Evolutionary conservation across 2,113 vertebrate genomes (phyloP).

Genomic region (Oceanites oceanicus): DNA sequence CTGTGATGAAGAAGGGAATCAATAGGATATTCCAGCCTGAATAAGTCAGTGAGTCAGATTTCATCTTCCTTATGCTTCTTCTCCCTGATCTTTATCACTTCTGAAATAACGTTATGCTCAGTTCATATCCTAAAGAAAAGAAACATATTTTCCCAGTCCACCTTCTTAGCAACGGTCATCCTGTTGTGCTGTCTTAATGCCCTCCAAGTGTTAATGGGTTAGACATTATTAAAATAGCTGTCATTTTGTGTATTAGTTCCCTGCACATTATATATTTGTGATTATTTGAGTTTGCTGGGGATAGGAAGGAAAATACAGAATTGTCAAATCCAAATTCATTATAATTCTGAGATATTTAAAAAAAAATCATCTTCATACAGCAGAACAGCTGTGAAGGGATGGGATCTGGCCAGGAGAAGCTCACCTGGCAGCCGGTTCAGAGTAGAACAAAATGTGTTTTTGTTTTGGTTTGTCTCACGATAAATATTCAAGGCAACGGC

Average conservation of each 20-base stretch:
- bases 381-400: background rate
- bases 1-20: slow-evolving; percentile 44
- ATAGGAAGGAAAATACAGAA: background rate
- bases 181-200: background rate
- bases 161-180: background rate
- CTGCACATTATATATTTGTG: background rate
- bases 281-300: background rate
- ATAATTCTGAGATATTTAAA: background rate
- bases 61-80: slow-evolving; percentile 11
- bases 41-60: slow-evolving; percentile 36
- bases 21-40: slow-evolving; percentile 33
- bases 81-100: slow-evolving; percentile 22
- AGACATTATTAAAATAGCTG: background rate
- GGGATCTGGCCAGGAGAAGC: background rate
- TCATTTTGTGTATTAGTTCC: background rate
- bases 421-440: background rate
- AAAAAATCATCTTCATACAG: background rate
- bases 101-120: background rate
- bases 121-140: background rate
- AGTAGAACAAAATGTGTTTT: background rate
- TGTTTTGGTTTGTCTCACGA: background rate
- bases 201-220: background rate
- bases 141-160: background rate
- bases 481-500: background rate
- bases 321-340: background rate